Evolutionary conservation across 1,140 invertebrate species (phyloP), one percentile per base, ranked within the genome.

Genomic region (Papilio machaon): DNA sequence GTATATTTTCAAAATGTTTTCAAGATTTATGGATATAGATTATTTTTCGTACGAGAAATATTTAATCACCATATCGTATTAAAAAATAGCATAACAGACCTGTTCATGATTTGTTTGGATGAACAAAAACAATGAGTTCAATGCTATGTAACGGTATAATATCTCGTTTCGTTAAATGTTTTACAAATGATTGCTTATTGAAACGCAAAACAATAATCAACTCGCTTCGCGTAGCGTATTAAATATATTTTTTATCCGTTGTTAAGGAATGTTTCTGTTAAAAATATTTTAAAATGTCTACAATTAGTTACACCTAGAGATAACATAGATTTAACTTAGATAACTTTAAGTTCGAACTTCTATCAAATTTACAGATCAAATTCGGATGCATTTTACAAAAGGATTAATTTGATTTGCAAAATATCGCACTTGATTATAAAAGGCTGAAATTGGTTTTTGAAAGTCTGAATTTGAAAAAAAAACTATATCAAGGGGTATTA

Each of bases 61-160:
- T 30, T 15, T 46, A 47, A 52, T 47, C 73, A 38, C n/a, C 15
- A 49, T 9, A 58, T 35, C 75, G 49, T 77, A 54, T 64, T 64
- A 75, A 75, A 13, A 78, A 58, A 78, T 78, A 54, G 76, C 54
- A 54, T 64, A 43, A 60, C 75, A 38, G 46, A 52, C 54, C 17
- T 46, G 17, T 15, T 78, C 54, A 38, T 2, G 76, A 78, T 78
- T 78, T 52, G 54, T 54, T 78, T 19, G 35, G 54, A 43, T 78
- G 49, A 60, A 78, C 35, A 78, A 78, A 78, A 78, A 78, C 76
- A 78, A 78, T 78, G 49, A 64, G 64, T 78, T n/a, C 47, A 52
- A 77, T 54, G 46, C 46, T 15, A 78, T 11, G 54, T 78, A 60
- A 78, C 54, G 52, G 52, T 78, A 78, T 64, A 58, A 58, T 38